phyloP scores from a whole-genome alignment of 2,113 vertebrate species.

The Promerops cafer region DNA sequence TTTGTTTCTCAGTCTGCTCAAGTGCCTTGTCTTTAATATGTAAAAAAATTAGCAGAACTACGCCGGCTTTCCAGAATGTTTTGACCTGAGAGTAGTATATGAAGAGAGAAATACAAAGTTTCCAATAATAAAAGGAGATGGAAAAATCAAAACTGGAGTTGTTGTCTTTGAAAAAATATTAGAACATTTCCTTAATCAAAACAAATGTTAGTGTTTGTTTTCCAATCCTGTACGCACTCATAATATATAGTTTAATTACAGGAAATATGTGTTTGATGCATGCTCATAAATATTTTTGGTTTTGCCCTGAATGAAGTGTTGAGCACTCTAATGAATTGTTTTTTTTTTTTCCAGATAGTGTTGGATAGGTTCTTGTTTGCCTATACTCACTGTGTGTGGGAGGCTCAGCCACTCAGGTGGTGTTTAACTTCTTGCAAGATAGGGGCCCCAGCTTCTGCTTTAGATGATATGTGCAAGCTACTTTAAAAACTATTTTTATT shows the following conservation, averaged over 20 bases:
- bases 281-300: background rate
- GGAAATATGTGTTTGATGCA: background rate
- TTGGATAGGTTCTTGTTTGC: background rate
- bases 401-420: background rate
- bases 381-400: background rate
- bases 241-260: background rate
- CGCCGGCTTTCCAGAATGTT: background rate
- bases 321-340: background rate
- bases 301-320: background rate
- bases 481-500: background rate
- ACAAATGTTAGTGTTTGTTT: background rate
- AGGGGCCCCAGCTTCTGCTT: background rate
- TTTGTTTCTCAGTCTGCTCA: background rate
- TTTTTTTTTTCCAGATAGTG: background rate
- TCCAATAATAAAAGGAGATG: background rate
- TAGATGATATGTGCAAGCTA: background rate
- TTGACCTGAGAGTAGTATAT: background rate
- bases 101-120: background rate
- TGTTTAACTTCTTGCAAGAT: background rate
- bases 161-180: background rate
- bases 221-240: background rate
- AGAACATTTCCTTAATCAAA: background rate
- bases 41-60: background rate
- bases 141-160: background rate
- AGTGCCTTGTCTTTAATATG: background rate